Evolutionary conservation across 2,888 invertebrate species (phyloP).

Genomic region (Chloromyia formosa): DNA sequence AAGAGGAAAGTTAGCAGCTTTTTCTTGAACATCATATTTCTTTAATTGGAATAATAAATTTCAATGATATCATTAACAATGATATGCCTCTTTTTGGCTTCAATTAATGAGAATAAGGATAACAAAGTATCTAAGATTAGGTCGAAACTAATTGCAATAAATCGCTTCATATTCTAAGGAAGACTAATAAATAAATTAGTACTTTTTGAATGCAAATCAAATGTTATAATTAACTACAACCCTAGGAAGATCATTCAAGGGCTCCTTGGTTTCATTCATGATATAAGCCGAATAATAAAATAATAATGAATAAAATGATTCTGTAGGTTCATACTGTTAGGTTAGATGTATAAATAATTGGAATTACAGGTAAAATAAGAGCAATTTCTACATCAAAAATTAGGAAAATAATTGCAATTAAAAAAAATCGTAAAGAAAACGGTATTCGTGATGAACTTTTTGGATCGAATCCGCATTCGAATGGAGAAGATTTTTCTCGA

Average conservation of each 20-base stretch:
- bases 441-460: conserved; percentile 66
- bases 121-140: conserved; percentile 29
- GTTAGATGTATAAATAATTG: conserved; percentile 59
- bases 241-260: conserved; percentile 67
- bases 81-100: conserved; percentile 68
- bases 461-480: conserved; percentile 72
- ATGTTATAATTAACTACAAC: conserved; percentile 65
- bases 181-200: conserved; percentile 60
- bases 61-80: conserved; percentile 72
- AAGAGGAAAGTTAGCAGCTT: conserved; percentile 74
- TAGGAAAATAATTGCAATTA: conserved; percentile 75
- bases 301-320: conserved; percentile 30
- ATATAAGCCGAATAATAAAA: conserved; percentile 61
- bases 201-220: conserved; percentile 66
- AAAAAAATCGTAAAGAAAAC: conserved; percentile 71
- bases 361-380: conserved; percentile 69
- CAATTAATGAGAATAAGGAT: conserved; percentile 51
- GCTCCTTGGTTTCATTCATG: conserved; percentile 71
- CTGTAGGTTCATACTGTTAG: conserved; percentile 58
- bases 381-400: conserved; percentile 80
- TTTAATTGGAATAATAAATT: conserved; percentile 67
- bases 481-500: conserved; percentile 73
- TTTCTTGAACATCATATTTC: conserved; percentile 67
- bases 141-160: conserved; percentile 66
- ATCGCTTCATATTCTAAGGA: conserved; percentile 64